Conservation (phyloP, 2,113 vertebrate species). For the Notarius quadriscutis region DNA sequence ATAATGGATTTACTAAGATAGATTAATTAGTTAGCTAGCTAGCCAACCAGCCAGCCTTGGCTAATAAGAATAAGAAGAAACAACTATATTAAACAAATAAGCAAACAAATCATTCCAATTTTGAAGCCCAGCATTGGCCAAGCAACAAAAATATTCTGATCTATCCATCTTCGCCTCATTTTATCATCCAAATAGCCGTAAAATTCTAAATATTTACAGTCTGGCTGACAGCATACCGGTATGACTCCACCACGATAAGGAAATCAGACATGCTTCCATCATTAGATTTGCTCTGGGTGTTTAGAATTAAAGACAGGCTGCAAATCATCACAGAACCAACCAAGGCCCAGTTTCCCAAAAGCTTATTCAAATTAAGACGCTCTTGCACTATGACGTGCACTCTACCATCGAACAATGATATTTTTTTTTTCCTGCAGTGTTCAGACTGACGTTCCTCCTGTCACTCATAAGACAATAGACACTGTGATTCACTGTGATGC, state of each 20-base stretch:
- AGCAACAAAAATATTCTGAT: not conserved
- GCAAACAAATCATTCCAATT: not conserved
- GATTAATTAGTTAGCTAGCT: too few species aligned
- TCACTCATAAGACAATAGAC: constrained; percentile 19
- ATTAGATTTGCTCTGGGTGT: not conserved
- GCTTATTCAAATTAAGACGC: not conserved
- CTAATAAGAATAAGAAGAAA: too few species aligned
- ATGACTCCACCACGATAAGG: not conserved
- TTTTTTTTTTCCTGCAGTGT: not conserved
- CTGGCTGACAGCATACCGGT: not conserved
- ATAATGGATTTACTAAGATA: too few species aligned
- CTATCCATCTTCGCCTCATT: not conserved
- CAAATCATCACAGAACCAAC: not conserved
- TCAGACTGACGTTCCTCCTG: constrained; percentile 6
- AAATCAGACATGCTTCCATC: not conserved
- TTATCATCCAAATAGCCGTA: not conserved
- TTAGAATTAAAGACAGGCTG: not conserved
- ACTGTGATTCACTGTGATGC: not conserved
- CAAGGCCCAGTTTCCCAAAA: not conserved
- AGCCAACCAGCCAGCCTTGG: too few species aligned
- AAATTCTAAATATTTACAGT: not conserved
- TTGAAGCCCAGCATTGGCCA: not conserved
- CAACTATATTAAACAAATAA: not conserved
- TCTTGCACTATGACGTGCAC: not conserved
- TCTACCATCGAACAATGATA: not conserved